A percentile compares a stretch with the other conserved stretches of the same genome.
Conservation (phyloP, 2,888 invertebrate genomes). For the Pheosia gnoma region DNA sequence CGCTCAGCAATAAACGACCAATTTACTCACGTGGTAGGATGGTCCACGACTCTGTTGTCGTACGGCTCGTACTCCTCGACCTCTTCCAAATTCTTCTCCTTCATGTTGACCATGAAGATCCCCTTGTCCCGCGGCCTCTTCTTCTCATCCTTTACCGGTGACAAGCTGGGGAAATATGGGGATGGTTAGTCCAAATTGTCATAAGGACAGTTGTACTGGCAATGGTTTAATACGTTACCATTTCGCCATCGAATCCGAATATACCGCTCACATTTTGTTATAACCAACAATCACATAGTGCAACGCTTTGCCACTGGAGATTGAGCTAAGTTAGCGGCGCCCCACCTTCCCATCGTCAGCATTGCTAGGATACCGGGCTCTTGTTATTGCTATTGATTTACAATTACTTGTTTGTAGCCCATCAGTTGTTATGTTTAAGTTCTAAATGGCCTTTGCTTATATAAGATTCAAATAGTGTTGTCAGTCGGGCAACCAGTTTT, state of each 20-base stretch:
- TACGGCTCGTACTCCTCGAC: slow-evolving; percentile 88
- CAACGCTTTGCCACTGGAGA: not conserved
- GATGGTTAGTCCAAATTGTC: not conserved
- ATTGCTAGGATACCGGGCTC: slow-evolving; percentile 57
- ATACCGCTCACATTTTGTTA: not conserved
- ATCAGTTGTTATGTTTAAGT: slow-evolving; percentile 5
- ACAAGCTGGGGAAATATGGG: slow-evolving; percentile 55
- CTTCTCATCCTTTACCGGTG: slow-evolving; percentile 74
- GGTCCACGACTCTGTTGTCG: slow-evolving; percentile 86
- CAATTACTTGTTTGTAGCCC: slow-evolving; percentile 25
- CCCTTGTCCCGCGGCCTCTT: slow-evolving; percentile 64
- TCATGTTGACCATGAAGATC: slow-evolving; percentile 75
- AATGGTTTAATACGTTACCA: not conserved
- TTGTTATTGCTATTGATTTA: slow-evolving; percentile 44
- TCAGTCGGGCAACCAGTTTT: no score
- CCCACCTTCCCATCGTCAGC: slow-evolving; percentile 36
- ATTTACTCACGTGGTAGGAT: slow-evolving; percentile 90
- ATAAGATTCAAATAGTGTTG: not conserved
- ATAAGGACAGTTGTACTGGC: no score
- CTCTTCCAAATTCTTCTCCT: slow-evolving; percentile 78
- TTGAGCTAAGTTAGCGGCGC: slow-evolving; percentile 18
- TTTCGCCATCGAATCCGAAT: not conserved
- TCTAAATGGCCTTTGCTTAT: not conserved
- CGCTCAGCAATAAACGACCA: not conserved
- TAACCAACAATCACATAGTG: not conserved